phyloP scores from a whole-genome alignment of 2,113 vertebrate species.

The Pelvicachromis taeniatus region DNA sequence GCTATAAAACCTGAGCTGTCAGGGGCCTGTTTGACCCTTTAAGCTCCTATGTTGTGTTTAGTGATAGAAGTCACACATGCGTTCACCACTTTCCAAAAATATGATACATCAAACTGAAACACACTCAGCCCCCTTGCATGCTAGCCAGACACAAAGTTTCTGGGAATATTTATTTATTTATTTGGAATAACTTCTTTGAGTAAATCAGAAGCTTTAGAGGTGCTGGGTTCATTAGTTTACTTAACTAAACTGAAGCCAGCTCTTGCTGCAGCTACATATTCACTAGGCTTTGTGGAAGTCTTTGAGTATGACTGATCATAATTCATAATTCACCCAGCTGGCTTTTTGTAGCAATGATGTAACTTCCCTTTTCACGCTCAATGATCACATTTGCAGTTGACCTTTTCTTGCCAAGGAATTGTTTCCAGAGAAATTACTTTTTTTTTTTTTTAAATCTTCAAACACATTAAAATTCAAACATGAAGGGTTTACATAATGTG shows the following conservation, averaged over 20 bases:
- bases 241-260: slow-evolving; percentile 12
- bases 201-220: slow-evolving; percentile 28
- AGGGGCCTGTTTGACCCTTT: background rate
- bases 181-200: background rate
- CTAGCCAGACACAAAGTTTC: slow-evolving; percentile 9
- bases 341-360: slow-evolving; percentile 46
- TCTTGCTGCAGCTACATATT: slow-evolving; percentile 19
- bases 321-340: slow-evolving; percentile 48
- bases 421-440: slow-evolving; percentile 30
- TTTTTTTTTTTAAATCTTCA: background rate
- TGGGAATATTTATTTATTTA: slow-evolving; percentile 27
- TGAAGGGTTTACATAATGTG: slow-evolving; percentile 12
- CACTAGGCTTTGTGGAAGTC: slow-evolving; percentile 25
- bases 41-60: background rate
- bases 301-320: slow-evolving; percentile 38
- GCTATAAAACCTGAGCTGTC: background rate
- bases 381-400: slow-evolving; percentile 52
- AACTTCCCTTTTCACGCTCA: slow-evolving; percentile 46
- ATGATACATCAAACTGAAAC: background rate
- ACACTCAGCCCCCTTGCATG: background rate
- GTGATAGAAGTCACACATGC: background rate
- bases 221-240: slow-evolving; percentile 43
- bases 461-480: slow-evolving; percentile 39
- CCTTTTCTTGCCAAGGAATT: slow-evolving; percentile 20
- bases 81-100: background rate